phyloP scores from a whole-genome alignment of 1,140 invertebrate species.

The Meteorus sp. region DNA sequence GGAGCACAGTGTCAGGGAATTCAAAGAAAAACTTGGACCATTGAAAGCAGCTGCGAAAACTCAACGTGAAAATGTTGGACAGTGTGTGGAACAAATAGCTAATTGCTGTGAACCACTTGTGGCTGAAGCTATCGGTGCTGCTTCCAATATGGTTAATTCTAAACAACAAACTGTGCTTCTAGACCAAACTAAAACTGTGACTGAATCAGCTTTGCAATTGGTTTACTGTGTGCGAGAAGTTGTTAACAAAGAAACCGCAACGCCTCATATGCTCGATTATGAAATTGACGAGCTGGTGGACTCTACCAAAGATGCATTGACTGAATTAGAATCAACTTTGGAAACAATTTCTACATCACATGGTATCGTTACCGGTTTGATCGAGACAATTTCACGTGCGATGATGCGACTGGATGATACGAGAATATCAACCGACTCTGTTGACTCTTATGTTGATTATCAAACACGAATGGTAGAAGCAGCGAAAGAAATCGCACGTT shows the following conservation, averaged over 20 bases:
- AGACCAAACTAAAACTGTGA: conserved; percentile 92
- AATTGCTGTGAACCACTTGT: conserved; percentile 85
- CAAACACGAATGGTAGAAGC: conserved; percentile 95
- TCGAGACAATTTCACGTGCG: conserved; percentile 87
- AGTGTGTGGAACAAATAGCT: conserved; percentile 80
- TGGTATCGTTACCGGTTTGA: conserved; percentile 81
- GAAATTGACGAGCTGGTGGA: conserved; percentile 83
- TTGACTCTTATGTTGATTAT: conserved; percentile 89
- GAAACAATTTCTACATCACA: conserved; percentile 85
- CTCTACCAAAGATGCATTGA: conserved; percentile 76
- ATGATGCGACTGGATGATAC: conserved; percentile 80
- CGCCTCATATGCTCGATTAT: conserved; percentile 77
- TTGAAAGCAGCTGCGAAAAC: conserved; percentile 80
- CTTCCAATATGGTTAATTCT: conserved; percentile 87
- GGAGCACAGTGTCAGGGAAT: conserved; percentile 72
- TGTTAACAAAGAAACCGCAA: conserved; percentile 86
- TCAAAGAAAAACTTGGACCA: conserved; percentile 79
- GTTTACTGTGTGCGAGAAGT: conserved; percentile 85
- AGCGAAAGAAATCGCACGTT: conserved; percentile 90
- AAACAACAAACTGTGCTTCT: conserved; percentile 86
- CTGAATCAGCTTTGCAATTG: conserved; percentile 86
- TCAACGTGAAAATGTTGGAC: conserved; percentile 92
- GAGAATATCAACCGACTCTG: conserved; percentile 54
- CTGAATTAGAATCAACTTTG: conserved; percentile 79
- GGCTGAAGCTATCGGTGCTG: conserved; percentile 79